Conservation (phyloP, 2,113 vertebrate genomes). For the Zingel zingel region DNA sequence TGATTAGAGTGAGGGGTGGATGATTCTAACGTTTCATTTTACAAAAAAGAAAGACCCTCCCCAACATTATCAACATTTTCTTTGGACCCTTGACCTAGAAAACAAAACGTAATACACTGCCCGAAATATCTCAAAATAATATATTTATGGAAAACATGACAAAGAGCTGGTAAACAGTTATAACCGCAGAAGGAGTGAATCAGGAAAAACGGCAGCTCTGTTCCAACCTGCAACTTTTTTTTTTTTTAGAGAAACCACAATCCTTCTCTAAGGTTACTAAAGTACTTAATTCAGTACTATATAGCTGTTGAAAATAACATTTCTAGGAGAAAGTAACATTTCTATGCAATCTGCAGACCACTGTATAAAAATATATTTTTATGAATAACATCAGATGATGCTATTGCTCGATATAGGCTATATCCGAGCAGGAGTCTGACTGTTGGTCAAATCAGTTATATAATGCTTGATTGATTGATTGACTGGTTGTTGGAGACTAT, state of each 20-base stretch:
- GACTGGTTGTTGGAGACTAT: not conserved
- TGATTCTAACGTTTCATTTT: not conserved
- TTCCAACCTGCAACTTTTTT: too few species aligned
- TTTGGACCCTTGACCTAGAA: not conserved
- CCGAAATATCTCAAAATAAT: not conserved
- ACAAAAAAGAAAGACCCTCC: not conserved
- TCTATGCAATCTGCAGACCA: too few species aligned
- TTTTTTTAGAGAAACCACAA: not conserved
- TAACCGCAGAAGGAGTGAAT: not conserved
- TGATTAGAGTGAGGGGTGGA: not conserved
- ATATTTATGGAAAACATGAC: not conserved
- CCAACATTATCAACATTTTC: not conserved
- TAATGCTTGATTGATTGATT: not conserved
- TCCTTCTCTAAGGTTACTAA: not conserved
- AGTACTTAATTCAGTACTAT: not conserved
- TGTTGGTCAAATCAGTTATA: not conserved
- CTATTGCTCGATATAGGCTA: too few species aligned
- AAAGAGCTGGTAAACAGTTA: not conserved
- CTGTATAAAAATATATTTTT: too few species aligned
- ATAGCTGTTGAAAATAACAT: not conserved
- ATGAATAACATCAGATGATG: too few species aligned
- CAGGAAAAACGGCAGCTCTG: too few species aligned
- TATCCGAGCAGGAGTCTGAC: not conserved
- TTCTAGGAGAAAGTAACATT: too few species aligned
- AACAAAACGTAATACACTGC: not conserved